These are phyloP conservation scores for Lithobates sylvaticus DNA, from an alignment of 2,797 vertebrate genomes.

Conservation along the genomic window DNA sequence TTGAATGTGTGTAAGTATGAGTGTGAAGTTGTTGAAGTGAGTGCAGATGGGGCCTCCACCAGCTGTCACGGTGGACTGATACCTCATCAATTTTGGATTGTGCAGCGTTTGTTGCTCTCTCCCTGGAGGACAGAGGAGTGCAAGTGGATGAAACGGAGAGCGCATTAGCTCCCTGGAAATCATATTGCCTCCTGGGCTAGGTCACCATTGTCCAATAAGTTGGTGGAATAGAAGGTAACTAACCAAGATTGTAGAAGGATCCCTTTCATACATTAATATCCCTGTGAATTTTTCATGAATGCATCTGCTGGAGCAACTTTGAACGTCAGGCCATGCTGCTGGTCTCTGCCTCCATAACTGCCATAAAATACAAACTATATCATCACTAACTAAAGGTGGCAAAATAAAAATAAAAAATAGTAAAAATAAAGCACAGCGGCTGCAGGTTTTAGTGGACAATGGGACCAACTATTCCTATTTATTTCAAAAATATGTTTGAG, in stretches of 20 bases:
- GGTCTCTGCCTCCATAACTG: no score
- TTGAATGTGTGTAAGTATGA: constrained; percentile 49
- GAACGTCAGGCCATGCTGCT: no score
- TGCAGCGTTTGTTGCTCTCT: constrained; percentile 70
- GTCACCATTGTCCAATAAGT: constrained; percentile 60
- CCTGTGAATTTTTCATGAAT: constrained; percentile 73
- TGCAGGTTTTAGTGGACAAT: no score
- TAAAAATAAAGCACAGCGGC: no score
- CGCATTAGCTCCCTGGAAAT: constrained; percentile 69
- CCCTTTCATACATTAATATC: constrained; percentile 64
- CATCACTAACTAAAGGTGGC: no score
- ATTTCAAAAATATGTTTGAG: no score
- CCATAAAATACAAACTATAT: no score
- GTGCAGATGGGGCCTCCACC: constrained; percentile 74
- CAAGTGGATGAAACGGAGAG: constrained; percentile 63
- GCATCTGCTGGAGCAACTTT: constrained; percentile 65
- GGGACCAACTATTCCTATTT: no score
- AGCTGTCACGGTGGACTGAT: constrained; percentile 71
- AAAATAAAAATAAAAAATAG: no score
- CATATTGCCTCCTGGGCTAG: constrained; percentile 64
- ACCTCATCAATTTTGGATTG: constrained; percentile 76
- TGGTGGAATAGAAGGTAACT: constrained; percentile 60
- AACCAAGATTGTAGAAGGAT: constrained; percentile 53
- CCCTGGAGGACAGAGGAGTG: constrained; percentile 69
- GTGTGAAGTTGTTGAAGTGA: constrained; percentile 61